Conservation (phyloP, 2,888 invertebrate genomes). For the Plemyria rubiginata region DNA sequence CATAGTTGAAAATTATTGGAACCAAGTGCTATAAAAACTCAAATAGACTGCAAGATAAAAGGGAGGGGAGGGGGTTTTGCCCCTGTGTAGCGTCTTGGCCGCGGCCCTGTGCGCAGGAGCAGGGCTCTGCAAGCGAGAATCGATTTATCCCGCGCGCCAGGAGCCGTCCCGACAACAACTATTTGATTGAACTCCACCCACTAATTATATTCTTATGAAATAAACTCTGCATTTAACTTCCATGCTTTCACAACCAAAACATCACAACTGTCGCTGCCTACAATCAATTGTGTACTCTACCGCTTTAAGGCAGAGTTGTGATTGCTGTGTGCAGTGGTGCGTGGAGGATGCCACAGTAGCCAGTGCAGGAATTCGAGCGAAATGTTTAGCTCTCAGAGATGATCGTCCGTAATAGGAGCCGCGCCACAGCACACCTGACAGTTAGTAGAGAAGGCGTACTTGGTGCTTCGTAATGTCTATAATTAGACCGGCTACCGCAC, state of each 20-base stretch:
- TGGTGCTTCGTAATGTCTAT: constrained; percentile 37
- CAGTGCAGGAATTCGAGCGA: constrained; percentile 42
- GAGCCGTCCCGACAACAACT: constrained; percentile 60
- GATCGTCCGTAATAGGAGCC: constrained; percentile 44
- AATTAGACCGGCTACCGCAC: constrained; percentile 34
- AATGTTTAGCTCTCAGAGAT: constrained; percentile 43
- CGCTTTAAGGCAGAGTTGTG: background rate
- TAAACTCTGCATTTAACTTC: constrained; percentile 78
- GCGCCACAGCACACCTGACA: constrained; percentile 14
- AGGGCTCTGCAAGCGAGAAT: constrained; percentile 42
- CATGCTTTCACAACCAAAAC: constrained; percentile 32
- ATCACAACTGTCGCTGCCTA: constrained; percentile 21
- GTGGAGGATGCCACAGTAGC: constrained; percentile 43
- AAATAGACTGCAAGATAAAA: too few relatives aligned
- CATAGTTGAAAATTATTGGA: background rate
- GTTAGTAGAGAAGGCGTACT: constrained; percentile 23
- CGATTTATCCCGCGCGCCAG: constrained; percentile 60
- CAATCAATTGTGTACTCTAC: constrained; percentile 11
- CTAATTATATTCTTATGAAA: constrained; percentile 84
- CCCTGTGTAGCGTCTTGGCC: constrained; percentile 2
- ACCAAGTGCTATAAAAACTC: too few relatives aligned
- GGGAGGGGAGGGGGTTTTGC: background rate
- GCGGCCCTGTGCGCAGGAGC: constrained; percentile 31
- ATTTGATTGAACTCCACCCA: constrained; percentile 82
- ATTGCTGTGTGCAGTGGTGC: background rate